Conservation (phyloP, 30 jellyfish, hydroid and myxozoan genomes). For the Calvadosia cruxmelitensis region DNA sequence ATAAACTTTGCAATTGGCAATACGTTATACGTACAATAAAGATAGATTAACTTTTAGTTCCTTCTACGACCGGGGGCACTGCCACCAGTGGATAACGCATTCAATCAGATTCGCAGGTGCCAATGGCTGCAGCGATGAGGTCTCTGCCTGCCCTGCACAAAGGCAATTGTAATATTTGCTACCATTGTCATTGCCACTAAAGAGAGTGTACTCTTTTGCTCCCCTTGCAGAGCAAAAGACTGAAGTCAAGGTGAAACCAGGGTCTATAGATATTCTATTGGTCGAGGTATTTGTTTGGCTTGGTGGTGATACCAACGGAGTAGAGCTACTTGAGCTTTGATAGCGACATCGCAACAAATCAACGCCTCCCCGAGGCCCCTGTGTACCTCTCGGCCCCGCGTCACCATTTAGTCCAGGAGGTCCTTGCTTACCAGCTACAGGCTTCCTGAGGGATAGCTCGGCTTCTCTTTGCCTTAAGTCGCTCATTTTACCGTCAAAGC, state of each 20-base stretch:
- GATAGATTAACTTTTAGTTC: too few relatives aligned
- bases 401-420: neutral
- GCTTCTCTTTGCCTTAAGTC: neutral
- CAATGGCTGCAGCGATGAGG: neutral
- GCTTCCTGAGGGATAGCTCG: neutral
- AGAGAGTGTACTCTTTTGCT: constrained; percentile 6
- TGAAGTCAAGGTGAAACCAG: neutral
- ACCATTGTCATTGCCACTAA: constrained; percentile 10
- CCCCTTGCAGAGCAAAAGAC: constrained; percentile 4
- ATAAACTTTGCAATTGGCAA: too few relatives aligned
- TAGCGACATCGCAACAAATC: neutral
- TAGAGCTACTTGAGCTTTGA: too few relatives aligned
- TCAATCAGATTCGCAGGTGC: neutral
- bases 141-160: constrained; percentile 12
- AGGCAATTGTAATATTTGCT: constrained; percentile 15
- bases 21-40: too few relatives aligned
- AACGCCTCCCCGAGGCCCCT: neutral
- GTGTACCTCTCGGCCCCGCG: neutral
- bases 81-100: neutral
- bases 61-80: neutral
- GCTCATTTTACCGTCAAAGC: neutral
- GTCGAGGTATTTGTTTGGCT: neutral
- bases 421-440: neutral
- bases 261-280: neutral
- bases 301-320: neutral